A percentile compares a stretch with the other conserved stretches of the same genome.
phyloP scores from a whole-genome alignment of 2,113 vertebrate species.

The Pachyramphus minor region DNA sequence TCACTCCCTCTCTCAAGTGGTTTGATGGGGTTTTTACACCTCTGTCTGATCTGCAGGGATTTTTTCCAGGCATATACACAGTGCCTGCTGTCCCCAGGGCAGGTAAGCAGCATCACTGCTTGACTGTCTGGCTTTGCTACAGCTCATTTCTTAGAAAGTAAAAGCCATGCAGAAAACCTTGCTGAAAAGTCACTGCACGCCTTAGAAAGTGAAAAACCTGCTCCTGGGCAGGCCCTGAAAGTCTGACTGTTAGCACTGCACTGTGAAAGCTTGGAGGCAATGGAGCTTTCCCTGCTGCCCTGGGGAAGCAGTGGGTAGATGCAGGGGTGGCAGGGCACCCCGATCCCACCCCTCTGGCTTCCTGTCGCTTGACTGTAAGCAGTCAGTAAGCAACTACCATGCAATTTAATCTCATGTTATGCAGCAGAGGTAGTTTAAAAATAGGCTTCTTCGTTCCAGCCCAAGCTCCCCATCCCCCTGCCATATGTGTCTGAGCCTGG shows the following conservation, averaged over 20 bases:
- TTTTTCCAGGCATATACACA: fast-evolving
- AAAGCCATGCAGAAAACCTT: neutral
- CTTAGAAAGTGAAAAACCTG: neutral
- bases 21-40: neutral
- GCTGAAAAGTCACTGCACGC: neutral
- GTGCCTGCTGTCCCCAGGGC: fast-evolving
- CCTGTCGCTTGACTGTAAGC: neutral
- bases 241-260: fast-evolving
- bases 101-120: neutral
- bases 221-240: neutral
- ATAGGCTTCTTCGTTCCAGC: neutral
- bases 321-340: neutral
- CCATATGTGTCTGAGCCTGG: neutral
- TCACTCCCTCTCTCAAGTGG: neutral
- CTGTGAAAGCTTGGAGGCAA: fast-evolving
- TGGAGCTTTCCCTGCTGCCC: neutral
- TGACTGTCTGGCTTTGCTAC: neutral
- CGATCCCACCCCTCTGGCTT: neutral
- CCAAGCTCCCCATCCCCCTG: neutral
- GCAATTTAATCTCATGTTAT: neutral
- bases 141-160: constrained; percentile 39
- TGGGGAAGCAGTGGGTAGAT: fast-evolving
- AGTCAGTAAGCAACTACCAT: neutral
- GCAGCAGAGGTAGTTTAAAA: neutral
- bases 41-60: neutral